phyloP scores from a whole-genome alignment of 92 coral and sea anemone genomes.

The Scolanthus callimorphus region DNA sequence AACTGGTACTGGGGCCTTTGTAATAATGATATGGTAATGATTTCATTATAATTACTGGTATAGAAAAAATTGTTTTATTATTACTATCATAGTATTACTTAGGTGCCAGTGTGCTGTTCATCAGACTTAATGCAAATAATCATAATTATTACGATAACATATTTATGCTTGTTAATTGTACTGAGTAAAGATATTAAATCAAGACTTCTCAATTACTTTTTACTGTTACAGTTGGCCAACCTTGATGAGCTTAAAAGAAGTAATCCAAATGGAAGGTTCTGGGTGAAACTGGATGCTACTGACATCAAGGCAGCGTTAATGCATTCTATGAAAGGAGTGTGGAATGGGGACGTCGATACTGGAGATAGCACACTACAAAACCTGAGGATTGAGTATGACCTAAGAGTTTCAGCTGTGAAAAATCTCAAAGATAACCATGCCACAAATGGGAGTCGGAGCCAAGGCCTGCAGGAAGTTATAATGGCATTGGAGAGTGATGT shows the following conservation, averaged over 20 bases:
- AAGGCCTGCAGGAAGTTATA: not conserved
- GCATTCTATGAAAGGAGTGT: conserved; percentile 13
- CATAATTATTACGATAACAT: too few species aligned
- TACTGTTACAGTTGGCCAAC: conserved; percentile 1
- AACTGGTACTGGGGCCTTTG: too few species aligned
- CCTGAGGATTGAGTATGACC: conserved; percentile 18
- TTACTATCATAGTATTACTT: too few species aligned
- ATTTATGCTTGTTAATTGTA: too few species aligned
- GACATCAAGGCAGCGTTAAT: conserved; percentile 21
- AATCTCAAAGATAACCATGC: not conserved
- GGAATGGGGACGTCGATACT: conserved; percentile 32
- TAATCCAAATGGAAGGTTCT: conserved; percentile 29
- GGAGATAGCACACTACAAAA: conserved; percentile 11
- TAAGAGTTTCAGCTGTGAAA: conserved; percentile 1
- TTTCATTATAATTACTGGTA: too few species aligned
- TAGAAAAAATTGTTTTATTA: too few species aligned
- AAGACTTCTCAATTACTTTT: too few species aligned
- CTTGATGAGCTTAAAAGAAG: conserved; percentile 16
- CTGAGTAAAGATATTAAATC: too few species aligned
- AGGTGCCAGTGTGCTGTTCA: too few species aligned
- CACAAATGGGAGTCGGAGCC: not conserved
- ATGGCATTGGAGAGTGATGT: conserved; percentile 13
- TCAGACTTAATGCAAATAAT: too few species aligned
- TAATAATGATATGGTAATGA: too few species aligned
- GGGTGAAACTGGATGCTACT: conserved; percentile 35